Conservation (phyloP, 2,888 invertebrate genomes). For the Allolobophora icterica region DNA sequence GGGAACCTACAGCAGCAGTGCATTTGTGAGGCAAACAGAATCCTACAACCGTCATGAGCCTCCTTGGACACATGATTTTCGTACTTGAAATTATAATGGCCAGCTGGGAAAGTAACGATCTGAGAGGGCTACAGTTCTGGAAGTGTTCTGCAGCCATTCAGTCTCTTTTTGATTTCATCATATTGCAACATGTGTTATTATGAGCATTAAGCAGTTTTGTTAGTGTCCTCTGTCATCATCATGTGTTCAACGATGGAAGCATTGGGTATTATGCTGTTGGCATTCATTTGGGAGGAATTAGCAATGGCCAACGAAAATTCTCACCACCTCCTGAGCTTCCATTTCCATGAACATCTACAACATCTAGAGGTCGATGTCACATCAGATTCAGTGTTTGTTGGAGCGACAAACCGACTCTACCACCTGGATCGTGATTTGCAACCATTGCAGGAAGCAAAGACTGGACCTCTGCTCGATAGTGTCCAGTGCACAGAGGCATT, state of each 20-base stretch:
- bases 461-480: constrained; percentile 40
- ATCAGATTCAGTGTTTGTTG: constrained; percentile 15
- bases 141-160: not conserved
- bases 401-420: constrained; percentile 20
- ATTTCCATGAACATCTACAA: not conserved
- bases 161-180: not conserved
- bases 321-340: not conserved
- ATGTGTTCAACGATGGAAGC: constrained; percentile 8
- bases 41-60: not conserved
- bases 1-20: not conserved
- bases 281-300: not conserved
- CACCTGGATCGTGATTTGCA: not conserved
- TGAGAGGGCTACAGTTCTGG: not conserved
- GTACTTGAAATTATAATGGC: not conserved
- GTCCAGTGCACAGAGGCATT: constrained; percentile 33
- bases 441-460: constrained; percentile 12
- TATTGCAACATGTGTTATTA: not conserved
- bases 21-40: not conserved
- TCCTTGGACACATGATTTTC: not conserved
- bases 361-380: constrained; percentile 20
- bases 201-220: not conserved
- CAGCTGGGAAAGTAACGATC: not conserved
- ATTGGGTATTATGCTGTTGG: not conserved
- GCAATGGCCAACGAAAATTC: not conserved
- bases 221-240: not conserved